Evolutionary conservation across 1,140 invertebrate genomes (phyloP).

Genomic region (Augochlora pura): DNA sequence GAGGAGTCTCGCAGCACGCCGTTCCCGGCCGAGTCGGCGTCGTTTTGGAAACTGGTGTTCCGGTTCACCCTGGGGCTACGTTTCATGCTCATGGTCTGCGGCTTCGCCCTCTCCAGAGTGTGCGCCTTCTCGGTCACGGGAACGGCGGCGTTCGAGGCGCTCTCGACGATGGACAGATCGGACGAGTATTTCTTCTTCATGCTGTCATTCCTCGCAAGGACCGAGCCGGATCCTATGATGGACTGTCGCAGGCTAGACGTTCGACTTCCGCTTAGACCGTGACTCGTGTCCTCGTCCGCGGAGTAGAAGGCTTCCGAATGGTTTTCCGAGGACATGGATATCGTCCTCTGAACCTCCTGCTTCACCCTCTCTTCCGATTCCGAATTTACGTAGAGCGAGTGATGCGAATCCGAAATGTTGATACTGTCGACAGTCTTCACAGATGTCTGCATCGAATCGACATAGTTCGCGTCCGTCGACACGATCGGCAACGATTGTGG

Average conservation of each 20-base stretch:
- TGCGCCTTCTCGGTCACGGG: conserved; percentile 71
- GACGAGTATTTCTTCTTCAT: conserved; percentile 81
- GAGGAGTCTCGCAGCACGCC: conserved; percentile 79
- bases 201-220: conserved; percentile 78
- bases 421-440: conserved; percentile 75
- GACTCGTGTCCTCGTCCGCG: conserved; percentile 90
- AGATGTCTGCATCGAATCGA: conserved; percentile 67
- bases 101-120: conserved; percentile 72
- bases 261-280: conserved; percentile 79
- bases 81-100: conserved; percentile 60
- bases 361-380: conserved; percentile 81
- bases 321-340: conserved; percentile 93
- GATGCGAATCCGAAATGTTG: conserved; percentile 83
- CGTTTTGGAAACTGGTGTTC: conserved; percentile 58
- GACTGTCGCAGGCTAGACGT: conserved; percentile 86
- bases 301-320: conserved; percentile 95
- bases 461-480: conserved; percentile 70
- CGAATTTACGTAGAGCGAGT: conserved; percentile 82
- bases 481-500: conserved; percentile 70
- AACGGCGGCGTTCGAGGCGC: conserved; percentile 75
- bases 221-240: conserved; percentile 78
- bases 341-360: conserved; percentile 85
- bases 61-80: conserved; percentile 66
- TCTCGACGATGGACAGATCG: conserved; percentile 80
- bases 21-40: conserved; percentile 62